Percentiles rank a stretch among this genome's conserved stretches.
Conservation (phyloP, 2,888 invertebrate species). For the Petrolisthes manimaculis region DNA sequence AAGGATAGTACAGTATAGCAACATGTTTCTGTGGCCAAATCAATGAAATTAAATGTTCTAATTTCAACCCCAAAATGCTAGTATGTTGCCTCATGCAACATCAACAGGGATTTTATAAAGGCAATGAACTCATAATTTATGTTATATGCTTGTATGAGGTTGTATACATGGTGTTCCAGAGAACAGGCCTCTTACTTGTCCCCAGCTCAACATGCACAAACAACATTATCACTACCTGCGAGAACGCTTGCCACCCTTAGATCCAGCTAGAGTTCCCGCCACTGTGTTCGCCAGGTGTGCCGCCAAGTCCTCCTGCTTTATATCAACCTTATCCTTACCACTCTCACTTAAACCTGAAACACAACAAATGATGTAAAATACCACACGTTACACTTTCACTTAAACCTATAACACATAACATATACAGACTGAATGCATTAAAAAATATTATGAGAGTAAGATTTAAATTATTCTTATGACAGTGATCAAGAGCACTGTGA, state of each 20-base stretch:
- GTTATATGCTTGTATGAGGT: no score
- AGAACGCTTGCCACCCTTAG: constrained; percentile 64
- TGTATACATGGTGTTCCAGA: constrained; percentile 17
- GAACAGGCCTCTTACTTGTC: constrained; percentile 24
- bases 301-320: constrained; percentile 61
- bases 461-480: no score
- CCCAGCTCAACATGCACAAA: constrained; percentile 43
- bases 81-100: no score
- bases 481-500: no score
- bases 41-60: no score
- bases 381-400: not conserved
- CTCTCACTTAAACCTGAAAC: constrained; percentile 61
- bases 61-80: no score
- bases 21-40: no score
- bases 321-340: constrained; percentile 61
- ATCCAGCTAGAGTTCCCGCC: constrained; percentile 50
- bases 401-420: not conserved
- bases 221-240: constrained; percentile 60
- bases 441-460: no score
- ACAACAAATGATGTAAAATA: not conserved
- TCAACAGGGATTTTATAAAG: no score
- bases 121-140: no score
- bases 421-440: no score
- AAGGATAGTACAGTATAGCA: no score
- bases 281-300: constrained; percentile 52